Base-by-base conservation (phyloP, 2,888 invertebrate genomes). In the Syrphus vitripennis region DNA sequence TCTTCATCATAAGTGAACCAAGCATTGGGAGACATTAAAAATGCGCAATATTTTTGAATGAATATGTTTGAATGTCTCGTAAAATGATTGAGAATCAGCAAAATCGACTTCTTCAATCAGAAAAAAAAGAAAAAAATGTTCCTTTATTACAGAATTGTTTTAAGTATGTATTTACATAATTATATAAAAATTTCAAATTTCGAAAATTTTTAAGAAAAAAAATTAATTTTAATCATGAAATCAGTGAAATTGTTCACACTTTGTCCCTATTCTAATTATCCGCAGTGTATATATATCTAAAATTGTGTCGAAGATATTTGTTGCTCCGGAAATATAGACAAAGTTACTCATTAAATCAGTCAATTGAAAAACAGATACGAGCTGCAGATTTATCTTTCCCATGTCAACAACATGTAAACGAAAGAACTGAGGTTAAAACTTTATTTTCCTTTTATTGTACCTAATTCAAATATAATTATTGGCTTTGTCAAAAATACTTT, bases 391-490 rank as follows among this genome's bases (percentile, higher is more conserved):
- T 57, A 63, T 63, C 26, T 40, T 29, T 19, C 19, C 37, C 1
- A 34, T 31, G 53, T 10, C 9, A 24, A 7, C n/a, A 21, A 5
- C n/a, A 3, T 24, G 7, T 7, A 53, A 61, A 61, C 78, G n/a
- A 78, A 71, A 45, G 78, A 78, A 45, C 26, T 63, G 53, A 37
- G 19, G 4, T 7, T 16, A 53, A 34, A 71, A 45, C 78, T 63
- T 1, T 21, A 24, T 26, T 61, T 42, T 45, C 1, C 9, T 10
- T 19, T 42, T 42, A n/a, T 16, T 45, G 3, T 9, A 19, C 45
- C 2, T 3, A 4, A 40, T n/a, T 14, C n/a, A n/a, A n/a, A n/a
- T n/a, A n/a, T n/a, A n/a, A n/a, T n/a, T n/a, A n/a, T n/a, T n/a
- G n/a, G n/a, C n/a, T n/a, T n/a, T n/a, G n/a, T n/a, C n/a, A n/a